A percentile compares a stretch with the other conserved stretches of the same genome.
Conservation (phyloP, 2,113 vertebrate species). For the Tyrannus savana region DNA sequence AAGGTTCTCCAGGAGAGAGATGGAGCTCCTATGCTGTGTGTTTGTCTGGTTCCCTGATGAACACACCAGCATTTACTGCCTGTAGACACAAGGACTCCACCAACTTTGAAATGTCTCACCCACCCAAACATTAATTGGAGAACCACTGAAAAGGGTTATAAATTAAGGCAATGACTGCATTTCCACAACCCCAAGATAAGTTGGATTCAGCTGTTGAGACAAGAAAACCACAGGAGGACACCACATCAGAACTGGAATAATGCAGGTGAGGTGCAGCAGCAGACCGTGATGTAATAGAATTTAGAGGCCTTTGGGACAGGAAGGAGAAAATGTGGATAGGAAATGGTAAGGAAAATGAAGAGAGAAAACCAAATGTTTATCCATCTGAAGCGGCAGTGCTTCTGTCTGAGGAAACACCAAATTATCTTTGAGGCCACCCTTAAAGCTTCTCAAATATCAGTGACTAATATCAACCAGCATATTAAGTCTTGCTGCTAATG, state of each 20-base stretch:
- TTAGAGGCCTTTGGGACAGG: background rate
- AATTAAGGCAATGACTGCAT: background rate
- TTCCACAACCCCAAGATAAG: background rate
- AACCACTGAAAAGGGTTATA: background rate
- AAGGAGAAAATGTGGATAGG: background rate
- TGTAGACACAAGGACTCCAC: background rate
- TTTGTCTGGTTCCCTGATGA: background rate
- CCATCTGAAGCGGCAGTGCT: background rate
- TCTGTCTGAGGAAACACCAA: background rate
- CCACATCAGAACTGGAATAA: background rate
- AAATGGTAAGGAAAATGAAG: background rate
- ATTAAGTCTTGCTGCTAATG: background rate
- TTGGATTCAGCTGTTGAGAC: background rate
- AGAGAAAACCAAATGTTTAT: background rate
- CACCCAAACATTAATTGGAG: background rate
- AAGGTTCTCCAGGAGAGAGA: background rate
- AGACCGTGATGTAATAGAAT: background rate
- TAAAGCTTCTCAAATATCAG: background rate
- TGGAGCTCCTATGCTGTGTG: accelerated
- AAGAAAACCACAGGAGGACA: background rate
- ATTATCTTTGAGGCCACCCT: background rate
- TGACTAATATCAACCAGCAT: background rate
- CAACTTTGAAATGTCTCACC: background rate
- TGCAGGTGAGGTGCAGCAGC: background rate
- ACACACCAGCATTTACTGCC: background rate